Percentiles rank a stretch among this genome's conserved stretches.
Conservation (phyloP, 2,888 invertebrate genomes). For the Blera fallax region DNA sequence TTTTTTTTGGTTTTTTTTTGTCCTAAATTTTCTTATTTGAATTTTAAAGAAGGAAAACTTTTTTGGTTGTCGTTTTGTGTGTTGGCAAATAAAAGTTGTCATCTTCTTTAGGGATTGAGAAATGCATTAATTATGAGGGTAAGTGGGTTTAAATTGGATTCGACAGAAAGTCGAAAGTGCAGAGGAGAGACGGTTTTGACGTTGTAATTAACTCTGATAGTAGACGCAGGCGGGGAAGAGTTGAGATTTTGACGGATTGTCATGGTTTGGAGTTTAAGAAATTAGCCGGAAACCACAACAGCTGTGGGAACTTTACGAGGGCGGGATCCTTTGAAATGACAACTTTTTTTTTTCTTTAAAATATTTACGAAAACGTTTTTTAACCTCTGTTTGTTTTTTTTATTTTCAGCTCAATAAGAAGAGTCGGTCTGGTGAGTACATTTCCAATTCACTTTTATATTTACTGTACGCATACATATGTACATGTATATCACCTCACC, state of each 20-base stretch:
- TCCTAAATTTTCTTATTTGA: conserved; percentile 16
- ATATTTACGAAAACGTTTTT: no score
- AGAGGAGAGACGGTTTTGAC: neutral
- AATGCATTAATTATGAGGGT: conserved; percentile 67
- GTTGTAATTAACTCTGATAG: neutral
- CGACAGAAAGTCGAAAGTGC: neutral
- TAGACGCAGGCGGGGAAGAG: neutral
- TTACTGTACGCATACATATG: no score
- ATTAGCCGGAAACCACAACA: neutral
- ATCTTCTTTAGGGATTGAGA: conserved; percentile 43
- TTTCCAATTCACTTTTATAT: no score
- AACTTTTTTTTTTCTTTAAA: no score
- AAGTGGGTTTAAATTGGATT: conserved; percentile 55
- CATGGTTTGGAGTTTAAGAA: neutral
- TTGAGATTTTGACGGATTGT: neutral
- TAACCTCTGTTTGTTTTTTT: no score
- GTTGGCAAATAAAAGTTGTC: conserved; percentile 47
- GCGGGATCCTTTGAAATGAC: no score
- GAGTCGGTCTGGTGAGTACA: no score
- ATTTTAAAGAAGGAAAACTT: conserved; percentile 42
- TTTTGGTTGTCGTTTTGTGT: conserved; percentile 1
- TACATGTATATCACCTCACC: no score
- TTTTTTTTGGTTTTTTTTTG: no score
- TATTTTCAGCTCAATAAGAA: no score
- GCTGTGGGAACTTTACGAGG: neutral